Conservation (phyloP, 1,140 invertebrate species). For the Pseudomyrmex concolor region DNA sequence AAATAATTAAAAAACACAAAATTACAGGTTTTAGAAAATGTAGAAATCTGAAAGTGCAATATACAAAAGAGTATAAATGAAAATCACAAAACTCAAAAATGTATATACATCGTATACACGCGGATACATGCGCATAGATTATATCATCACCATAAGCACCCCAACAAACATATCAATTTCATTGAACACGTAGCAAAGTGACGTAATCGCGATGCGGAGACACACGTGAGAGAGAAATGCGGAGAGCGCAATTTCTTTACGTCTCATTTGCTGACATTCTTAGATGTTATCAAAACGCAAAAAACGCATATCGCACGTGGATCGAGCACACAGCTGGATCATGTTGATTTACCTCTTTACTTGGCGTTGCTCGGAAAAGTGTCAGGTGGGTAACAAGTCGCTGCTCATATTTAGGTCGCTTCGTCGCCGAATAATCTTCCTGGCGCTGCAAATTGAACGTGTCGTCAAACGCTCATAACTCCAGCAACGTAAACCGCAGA, state of each 20-base stretch:
- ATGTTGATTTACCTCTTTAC: slow-evolving; percentile 70
- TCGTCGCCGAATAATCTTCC: slow-evolving; percentile 15
- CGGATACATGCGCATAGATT: too few species aligned
- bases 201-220: slow-evolving; percentile 63
- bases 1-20: too few species aligned
- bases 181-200: slow-evolving; percentile 63
- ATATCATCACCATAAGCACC: not conserved
- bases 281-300: not conserved
- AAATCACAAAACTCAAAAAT: too few species aligned
- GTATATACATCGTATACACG: too few species aligned
- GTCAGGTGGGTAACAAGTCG: slow-evolving; percentile 81
- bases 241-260: not conserved
- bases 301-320: too few species aligned
- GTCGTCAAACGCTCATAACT: slow-evolving; percentile 11
- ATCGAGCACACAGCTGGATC: not conserved
- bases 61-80: too few species aligned
- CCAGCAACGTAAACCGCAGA: not conserved
- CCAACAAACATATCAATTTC: slow-evolving; percentile 15
- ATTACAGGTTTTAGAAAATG: too few species aligned
- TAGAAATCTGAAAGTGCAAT: too few species aligned
- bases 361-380: slow-evolving; percentile 67
- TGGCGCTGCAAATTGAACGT: not conserved
- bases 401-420: slow-evolving; percentile 61
- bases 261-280: too few species aligned
- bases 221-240: slow-evolving; percentile 3